Base-by-base conservation (phyloP, 2,888 invertebrate genomes). In the Tigriopus californicus region DNA sequence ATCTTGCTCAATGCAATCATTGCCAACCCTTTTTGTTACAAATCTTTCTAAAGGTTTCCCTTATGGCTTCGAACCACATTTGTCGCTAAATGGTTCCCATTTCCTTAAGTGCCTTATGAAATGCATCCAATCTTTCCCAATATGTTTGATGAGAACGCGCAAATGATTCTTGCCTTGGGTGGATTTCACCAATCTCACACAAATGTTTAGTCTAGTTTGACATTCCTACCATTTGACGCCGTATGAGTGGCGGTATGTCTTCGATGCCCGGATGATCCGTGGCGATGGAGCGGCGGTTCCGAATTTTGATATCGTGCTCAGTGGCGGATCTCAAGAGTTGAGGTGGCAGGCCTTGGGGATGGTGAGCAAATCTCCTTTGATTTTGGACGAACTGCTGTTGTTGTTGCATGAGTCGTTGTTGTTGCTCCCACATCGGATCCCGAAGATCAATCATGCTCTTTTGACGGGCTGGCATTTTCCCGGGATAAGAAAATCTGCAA, bases 361-460 rank as follows among this genome's bases (percentile, higher is more conserved):
- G 18, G 22, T 24, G 22, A 10, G n/a, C 15, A 10, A 18, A n/a
- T 15, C n/a, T n/a, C n/a, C 44, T 18, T 24, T 18, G 52, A 51
- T 22, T 22, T 18, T 41, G n/a, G 13, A 18, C 15, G 12, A 54
- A 41, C 18, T 41, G 33, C n/a, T 13, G 40, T 54, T 54, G 54
- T 44, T 18, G n/a, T 5, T n/a, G 46, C 13, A 22, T 18, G 20
- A 22, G 15, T 15, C 22, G 13, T 49, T 49, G 49, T 22, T 13
- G 15, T 13, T 20, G 49, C 13, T 49, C 22, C 49, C 15, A 49
- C 20, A 20, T 22, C 10, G 22, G 22, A 22, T 49, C 49, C 2
- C 54, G 54, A n/a, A 54, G 22, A 24, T 54, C 54, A 54, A 54
- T 54, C 54, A 54, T 54, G 15, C 54, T 54, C 22, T 54, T 54